These are phyloP conservation scores for Papilio machaon DNA, from an alignment of 1,140 invertebrate species.

Conservation along the genomic window DNA sequence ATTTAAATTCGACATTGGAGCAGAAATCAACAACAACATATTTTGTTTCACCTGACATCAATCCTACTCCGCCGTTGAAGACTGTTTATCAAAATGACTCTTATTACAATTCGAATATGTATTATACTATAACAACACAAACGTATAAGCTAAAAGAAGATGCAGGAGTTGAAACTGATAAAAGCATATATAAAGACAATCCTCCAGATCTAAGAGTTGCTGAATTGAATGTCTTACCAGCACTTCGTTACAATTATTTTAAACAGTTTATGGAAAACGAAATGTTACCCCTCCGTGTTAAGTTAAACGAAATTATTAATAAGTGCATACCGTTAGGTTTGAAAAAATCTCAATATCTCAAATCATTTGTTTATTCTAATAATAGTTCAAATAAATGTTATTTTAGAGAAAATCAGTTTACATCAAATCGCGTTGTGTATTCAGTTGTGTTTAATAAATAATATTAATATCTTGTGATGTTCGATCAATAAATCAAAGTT, in stretches of 20 bases:
- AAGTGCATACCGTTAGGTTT: conserved; percentile 59
- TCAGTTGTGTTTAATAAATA: conserved; percentile 65
- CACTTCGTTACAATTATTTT: conserved; percentile 57
- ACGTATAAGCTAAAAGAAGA: not conserved
- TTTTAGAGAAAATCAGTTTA: conserved; percentile 43
- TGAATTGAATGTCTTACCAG: conserved; percentile 47
- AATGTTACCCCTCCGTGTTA: conserved; percentile 61
- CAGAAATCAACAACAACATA: conserved; percentile 18
- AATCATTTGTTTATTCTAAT: conserved; percentile 17
- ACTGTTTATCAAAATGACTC: conserved; percentile 30
- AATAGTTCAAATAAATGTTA: conserved; percentile 32
- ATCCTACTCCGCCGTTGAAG: conserved; percentile 10
- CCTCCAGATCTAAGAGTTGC: not conserved
- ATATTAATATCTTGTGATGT: conserved; percentile 41
- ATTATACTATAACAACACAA: conserved; percentile 9
- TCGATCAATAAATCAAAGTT: not conserved
- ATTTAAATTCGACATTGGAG: conserved; percentile 10
- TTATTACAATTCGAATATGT: conserved; percentile 22
- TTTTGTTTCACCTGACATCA: not conserved
- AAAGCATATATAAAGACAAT: conserved; percentile 1
- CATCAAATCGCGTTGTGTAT: conserved; percentile 70
- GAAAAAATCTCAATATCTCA: conserved; percentile 28
- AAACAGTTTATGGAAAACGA: conserved; percentile 61
- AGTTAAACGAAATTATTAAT: conserved; percentile 59
- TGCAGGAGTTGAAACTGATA: not conserved